Conservation (phyloP, 2,797 vertebrate species). For the Falco peregrinus region DNA sequence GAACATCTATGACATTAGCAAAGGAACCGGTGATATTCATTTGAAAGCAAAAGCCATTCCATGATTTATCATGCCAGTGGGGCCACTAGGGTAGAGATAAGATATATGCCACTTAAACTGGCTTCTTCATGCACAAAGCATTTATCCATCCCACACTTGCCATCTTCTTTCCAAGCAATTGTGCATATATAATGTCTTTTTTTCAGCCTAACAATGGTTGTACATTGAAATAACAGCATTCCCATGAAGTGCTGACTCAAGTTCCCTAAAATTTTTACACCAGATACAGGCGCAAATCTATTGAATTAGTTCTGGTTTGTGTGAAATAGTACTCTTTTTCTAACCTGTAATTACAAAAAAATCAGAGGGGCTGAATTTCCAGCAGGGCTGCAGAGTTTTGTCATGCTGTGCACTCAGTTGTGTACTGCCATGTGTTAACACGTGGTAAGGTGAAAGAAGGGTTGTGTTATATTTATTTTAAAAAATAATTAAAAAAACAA, state of each 20-base stretch:
- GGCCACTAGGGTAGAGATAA: neutral
- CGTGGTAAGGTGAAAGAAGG: neutral
- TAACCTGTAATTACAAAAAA: neutral
- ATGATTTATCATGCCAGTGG: no score
- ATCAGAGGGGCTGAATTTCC: neutral
- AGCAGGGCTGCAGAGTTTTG: neutral
- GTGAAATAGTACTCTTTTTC: neutral
- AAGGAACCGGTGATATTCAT: neutral
- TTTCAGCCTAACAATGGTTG: neutral
- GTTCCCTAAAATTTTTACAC: neutral
- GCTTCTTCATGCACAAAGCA: neutral
- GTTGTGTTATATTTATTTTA: neutral
- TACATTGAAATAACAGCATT: neutral
- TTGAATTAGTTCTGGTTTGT: neutral
- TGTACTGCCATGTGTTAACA: neutral
- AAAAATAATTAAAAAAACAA: neutral
- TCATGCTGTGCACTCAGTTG: neutral
- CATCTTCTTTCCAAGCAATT: neutral
- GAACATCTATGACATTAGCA: neutral
- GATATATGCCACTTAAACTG: neutral
- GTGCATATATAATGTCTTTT: neutral
- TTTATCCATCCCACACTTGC: neutral
- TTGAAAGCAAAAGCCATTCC: neutral
- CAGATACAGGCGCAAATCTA: neutral
- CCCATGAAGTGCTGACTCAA: neutral